Evolutionary conservation across 2,797 vertebrate species (phyloP), one percentile per base, ranked within the genome.

Genomic region (Adelosebastes latens): DNA sequence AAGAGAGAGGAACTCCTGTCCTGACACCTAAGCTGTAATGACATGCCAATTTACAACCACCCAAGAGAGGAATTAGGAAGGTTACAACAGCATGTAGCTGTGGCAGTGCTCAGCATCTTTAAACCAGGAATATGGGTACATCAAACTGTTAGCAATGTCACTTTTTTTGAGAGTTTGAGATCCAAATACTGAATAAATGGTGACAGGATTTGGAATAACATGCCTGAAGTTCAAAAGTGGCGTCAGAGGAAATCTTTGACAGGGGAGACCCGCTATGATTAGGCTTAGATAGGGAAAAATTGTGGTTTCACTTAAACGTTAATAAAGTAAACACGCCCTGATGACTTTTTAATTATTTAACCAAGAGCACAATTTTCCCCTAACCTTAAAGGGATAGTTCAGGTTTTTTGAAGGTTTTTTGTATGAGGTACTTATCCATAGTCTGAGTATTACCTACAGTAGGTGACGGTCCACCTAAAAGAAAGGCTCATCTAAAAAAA

Each of bases 41-140:
- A 83, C 83, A 90, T 77, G 67, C 80, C 80, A 85, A 86, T 87
- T 90, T 88, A 81, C 53, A 88, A 72, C 79, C 85, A 77, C 74
- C 72, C 60, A 73, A 83, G 75, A 84, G 74, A 85, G 69, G 80
- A 91, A 86, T 88, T 76, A 89, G 65, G 63, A 77, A 68, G 69
- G 71, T 83, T 70, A 61, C 63, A 81, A 55, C 49, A 80, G 83
- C 79, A 67, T 68, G 67, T 9, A 56, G 77, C 79, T 42, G 61
- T 77, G 81, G 75, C 76, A 65, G 76, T 5, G 56, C 77, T 67
- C 24, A 46, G 63, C 71, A 39, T 74, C 59, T 60, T 85, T 72
- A 31, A 58, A 79, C 34, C 56, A 70, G 14, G 22, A 42, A 46
- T 62, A 69, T 24, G 34, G 20, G n/a, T 11, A 56, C 75, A 75